These are phyloP conservation scores for Portevinia maculata DNA, from an alignment of 2,888 invertebrate genomes.

Conservation along the genomic window DNA sequence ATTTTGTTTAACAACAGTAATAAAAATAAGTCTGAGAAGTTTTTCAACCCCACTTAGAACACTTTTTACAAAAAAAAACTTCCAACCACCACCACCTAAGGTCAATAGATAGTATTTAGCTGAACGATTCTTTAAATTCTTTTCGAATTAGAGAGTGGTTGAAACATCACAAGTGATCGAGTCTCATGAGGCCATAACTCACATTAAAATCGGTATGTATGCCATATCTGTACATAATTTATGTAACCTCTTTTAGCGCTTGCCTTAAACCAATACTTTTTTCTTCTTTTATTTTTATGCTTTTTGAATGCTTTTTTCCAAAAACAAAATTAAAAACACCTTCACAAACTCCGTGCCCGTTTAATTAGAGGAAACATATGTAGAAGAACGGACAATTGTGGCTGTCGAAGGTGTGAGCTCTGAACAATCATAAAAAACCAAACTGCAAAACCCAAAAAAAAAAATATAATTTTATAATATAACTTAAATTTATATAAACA, in stretches of 20 bases:
- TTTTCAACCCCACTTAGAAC: too few species aligned
- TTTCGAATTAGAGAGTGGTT: constrained; percentile 79
- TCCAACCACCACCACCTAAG: constrained; percentile 25
- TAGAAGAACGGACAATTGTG: constrained; percentile 82
- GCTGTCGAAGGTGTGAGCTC: constrained; percentile 82
- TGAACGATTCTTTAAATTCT: constrained; percentile 10
- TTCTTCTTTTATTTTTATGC: constrained; percentile 62
- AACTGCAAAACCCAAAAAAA: constrained; percentile 49
- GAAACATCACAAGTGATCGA: constrained; percentile 82
- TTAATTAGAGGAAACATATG: constrained; percentile 81
- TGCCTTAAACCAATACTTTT: constrained; percentile 18
- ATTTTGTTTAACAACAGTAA: too few species aligned
- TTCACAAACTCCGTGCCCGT: constrained; percentile 50
- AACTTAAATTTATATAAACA: constrained; percentile 36
- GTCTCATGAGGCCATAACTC: constrained; percentile 81
- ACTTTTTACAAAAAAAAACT: constrained; percentile 5
- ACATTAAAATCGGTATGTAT: constrained; percentile 82
- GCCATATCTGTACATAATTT: background rate
- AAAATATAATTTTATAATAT: constrained; percentile 33
- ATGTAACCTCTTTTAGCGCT: constrained; percentile 31
- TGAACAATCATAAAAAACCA: constrained; percentile 78
- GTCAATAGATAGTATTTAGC: background rate
- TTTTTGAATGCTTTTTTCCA: constrained; percentile 70
- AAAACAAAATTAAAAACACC: constrained; percentile 22
- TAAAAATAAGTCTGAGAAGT: too few species aligned